These are phyloP conservation scores for Erebia epiphron DNA, from an alignment of 2,888 invertebrate genomes.

Conservation along the genomic window DNA sequence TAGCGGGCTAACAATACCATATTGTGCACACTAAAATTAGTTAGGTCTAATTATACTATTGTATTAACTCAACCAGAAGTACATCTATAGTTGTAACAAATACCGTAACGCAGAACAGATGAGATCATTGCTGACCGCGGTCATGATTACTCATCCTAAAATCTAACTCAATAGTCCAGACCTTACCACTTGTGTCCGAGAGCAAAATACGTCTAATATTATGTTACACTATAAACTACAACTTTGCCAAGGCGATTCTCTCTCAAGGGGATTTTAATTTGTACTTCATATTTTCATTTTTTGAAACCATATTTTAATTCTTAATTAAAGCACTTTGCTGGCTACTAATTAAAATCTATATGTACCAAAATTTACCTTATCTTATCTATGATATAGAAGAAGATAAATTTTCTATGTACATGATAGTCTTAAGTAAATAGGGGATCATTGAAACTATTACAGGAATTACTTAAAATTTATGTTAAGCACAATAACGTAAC, in stretches of 20 bases:
- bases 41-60: neutral
- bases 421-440: too few relatives aligned
- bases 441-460: too few relatives aligned
- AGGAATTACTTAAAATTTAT: too few relatives aligned
- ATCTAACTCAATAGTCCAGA: constrained; percentile 31
- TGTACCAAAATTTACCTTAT: too few relatives aligned
- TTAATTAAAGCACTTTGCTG: neutral
- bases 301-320: neutral
- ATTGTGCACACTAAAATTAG: neutral
- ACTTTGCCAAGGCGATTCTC: constrained; percentile 37
- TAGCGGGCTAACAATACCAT: neutral
- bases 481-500: too few relatives aligned
- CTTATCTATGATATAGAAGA: too few relatives aligned
- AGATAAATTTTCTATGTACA: too few relatives aligned
- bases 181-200: constrained; percentile 38
- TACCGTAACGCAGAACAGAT: constrained; percentile 20
- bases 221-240: constrained; percentile 25
- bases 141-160: constrained; percentile 40
- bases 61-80: neutral
- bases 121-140: constrained; percentile 38
- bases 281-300: neutral
- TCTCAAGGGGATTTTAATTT: too few relatives aligned
- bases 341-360: neutral
- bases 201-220: constrained; percentile 34
- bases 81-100: constrained; percentile 23